These are phyloP conservation scores for Rhineura floridana DNA, from an alignment of 2,113 vertebrate genomes.

Conservation along the genomic window DNA sequence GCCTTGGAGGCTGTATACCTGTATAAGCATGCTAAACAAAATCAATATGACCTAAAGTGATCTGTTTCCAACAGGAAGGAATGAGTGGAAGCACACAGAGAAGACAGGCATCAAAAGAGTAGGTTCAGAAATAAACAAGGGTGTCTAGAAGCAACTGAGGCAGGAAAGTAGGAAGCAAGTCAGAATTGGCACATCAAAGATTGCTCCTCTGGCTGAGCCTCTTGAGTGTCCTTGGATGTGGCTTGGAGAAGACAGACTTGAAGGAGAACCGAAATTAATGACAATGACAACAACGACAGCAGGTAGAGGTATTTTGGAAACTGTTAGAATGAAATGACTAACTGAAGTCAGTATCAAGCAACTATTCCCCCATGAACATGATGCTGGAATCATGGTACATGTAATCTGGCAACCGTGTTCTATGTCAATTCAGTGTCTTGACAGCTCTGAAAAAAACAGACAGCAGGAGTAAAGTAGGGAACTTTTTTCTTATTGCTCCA, in stretches of 20 bases:
- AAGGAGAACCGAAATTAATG: neutral
- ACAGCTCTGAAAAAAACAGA: neutral
- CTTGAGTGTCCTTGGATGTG: neutral
- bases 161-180: neutral
- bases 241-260: neutral
- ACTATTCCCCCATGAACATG: neutral
- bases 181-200: neutral
- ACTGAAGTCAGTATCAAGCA: neutral
- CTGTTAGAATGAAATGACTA: neutral
- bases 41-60: neutral
- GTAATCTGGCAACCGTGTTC: neutral
- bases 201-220: neutral
- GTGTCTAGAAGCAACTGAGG: neutral
- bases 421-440: neutral
- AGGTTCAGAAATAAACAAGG: neutral
- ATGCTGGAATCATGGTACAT: neutral
- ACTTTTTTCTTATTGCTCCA: neutral
- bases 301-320: neutral
- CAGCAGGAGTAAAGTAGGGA: neutral
- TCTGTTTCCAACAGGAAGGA: neutral
- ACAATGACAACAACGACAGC: neutral
- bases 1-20: neutral
- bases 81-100: neutral
- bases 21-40: neutral
- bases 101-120: neutral